A percentile compares a stretch with the other conserved stretches of the same genome.
These are phyloP conservation scores for Crotophaga sulcirostris DNA, from an alignment of 2,113 vertebrate genomes.

Conservation along the genomic window DNA sequence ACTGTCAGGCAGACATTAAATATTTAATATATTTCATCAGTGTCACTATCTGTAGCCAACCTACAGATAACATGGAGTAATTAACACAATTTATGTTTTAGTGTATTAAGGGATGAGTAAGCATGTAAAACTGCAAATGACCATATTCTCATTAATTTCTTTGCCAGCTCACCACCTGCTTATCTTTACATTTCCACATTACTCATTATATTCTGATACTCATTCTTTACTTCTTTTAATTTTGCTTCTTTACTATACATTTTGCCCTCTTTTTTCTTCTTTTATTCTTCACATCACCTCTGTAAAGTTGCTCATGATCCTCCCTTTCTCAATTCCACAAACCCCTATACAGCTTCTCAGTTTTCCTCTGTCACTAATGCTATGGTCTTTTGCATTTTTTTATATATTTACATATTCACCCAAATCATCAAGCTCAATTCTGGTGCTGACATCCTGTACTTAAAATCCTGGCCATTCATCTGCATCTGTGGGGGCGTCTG, in stretches of 20 bases:
- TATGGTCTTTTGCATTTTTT: neutral
- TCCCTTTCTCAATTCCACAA: neutral
- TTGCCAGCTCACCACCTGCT: conserved; percentile 12
- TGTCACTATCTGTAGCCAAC: neutral
- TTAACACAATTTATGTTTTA: neutral
- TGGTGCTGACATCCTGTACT: neutral
- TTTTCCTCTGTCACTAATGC: neutral
- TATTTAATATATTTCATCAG: neutral
- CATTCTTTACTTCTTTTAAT: neutral
- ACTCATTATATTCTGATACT: neutral
- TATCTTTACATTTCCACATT: neutral
- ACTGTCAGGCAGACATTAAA: neutral
- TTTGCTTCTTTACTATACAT: neutral
- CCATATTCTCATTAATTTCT: neutral
- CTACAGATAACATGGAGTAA: neutral
- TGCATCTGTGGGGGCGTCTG: neutral
- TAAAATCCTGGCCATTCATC: neutral
- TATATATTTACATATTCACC: neutral
- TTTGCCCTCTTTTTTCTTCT: neutral
- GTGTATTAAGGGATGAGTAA: neutral
- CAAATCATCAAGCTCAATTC: neutral
- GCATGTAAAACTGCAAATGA: neutral
- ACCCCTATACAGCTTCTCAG: neutral
- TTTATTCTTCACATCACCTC: neutral
- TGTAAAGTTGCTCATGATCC: neutral